Evolutionary conservation across 2,888 invertebrate species (phyloP).

Genomic region (Drosophila paranaensis): DNA sequence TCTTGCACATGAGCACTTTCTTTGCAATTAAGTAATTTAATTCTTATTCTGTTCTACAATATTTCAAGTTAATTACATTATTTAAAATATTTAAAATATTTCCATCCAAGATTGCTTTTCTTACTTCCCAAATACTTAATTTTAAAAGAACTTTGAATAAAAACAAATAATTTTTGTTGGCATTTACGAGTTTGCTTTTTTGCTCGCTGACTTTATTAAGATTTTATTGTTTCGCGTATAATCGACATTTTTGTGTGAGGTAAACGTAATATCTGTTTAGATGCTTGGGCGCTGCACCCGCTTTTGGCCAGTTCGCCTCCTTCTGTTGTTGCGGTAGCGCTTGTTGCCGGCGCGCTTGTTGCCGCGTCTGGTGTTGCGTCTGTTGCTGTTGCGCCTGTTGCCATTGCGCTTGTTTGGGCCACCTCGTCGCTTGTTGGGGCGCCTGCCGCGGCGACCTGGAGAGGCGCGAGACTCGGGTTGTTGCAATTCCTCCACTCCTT

Average conservation of each 20-base stretch:
- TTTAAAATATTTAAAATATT: neutral
- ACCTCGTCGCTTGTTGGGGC: neutral
- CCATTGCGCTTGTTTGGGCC: slow-evolving; percentile 1
- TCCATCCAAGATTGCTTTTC: neutral
- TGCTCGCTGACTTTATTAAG: neutral
- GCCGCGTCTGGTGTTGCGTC: slow-evolving; percentile 11
- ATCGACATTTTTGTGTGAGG: neutral
- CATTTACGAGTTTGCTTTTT: neutral
- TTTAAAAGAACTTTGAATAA: neutral
- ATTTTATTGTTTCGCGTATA: neutral
- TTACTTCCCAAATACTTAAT: neutral
- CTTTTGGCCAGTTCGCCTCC: neutral
- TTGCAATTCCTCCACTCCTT: slow-evolving; percentile 7
- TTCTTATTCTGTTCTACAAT: too few relatives aligned
- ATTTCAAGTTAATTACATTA: too few relatives aligned
- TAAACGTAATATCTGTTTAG: neutral
- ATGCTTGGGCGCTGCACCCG: neutral
- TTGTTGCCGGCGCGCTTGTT: neutral
- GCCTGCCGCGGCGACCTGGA: neutral
- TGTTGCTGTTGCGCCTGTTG: slow-evolving; percentile 2
- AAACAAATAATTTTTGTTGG: neutral
- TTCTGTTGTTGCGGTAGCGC: slow-evolving; percentile 9
- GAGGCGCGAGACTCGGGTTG: slow-evolving; percentile 17
- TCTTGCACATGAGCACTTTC: too few relatives aligned
- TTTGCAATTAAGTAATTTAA: too few relatives aligned